Base-by-base conservation (phyloP, 2,888 invertebrate genomes). In the Chloroclysta siterata region DNA sequence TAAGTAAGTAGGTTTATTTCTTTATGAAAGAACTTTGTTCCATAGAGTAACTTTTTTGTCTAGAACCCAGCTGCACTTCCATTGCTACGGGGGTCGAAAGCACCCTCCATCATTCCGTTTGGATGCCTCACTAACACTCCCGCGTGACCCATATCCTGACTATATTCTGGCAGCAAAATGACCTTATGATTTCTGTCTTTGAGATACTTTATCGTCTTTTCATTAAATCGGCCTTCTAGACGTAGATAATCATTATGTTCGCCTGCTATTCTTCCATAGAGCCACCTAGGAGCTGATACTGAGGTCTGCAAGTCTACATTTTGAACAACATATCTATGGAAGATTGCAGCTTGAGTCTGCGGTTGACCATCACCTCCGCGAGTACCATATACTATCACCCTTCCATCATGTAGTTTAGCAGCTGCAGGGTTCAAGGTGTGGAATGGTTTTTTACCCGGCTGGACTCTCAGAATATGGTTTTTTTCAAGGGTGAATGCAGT, bases 281-380 rank as follows among this genome's bases (percentile, higher is more conserved):
- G 33, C 92, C 91, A 92, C 60, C 92, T 83, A 0, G 92, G 89
- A 17, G 78, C 74, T 4, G 84, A 82, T 5, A 92, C 66, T 36
- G 88, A 72, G 28, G 72, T 68, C 69, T 91, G 90, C 52, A 92
- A 79, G 11, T 78, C 79, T 14, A 77, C 57, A 6, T 81, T 81
- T 73, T 92, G 90, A 10, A 91, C 77, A 1, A 82, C 89, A 54
- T 92, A 90, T 75, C 90, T 81, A 56, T 92, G 90, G 60, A 92
- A 92, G n/a, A 92, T 80, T 0, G 89, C 85, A 22, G 91, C 85
- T 77, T 92, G 92, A 4, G 86, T 89, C 73, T 92, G 92, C 5
- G 90, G 76, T 61, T 92, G 92, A 0, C 90, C 91, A 69, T 92
- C 90, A 7, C 91, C 92, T 22, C 92, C 92, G 66, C 84, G 80